Evolutionary conservation across 1,140 invertebrate species (phyloP).

Genomic region (Scaptodrosophila lebanonensis): DNA sequence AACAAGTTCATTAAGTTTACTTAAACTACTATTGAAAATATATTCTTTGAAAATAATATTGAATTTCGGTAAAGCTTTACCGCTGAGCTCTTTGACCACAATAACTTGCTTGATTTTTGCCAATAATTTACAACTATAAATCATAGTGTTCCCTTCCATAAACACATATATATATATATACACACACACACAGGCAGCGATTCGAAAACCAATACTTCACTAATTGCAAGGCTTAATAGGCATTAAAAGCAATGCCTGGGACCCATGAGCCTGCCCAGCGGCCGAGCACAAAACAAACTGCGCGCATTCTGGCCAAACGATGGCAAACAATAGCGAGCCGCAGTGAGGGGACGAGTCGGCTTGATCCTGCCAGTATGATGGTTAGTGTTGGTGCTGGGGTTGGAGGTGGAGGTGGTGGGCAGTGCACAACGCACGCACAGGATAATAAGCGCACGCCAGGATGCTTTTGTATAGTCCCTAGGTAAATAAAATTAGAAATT

Average conservation of each 20-base stretch:
- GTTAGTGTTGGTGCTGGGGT: not conserved
- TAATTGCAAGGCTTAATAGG: conserved; percentile 72
- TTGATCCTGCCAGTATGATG: too few relatives aligned
- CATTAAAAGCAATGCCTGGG: conserved; percentile 70
- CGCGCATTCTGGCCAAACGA: conserved; percentile 45
- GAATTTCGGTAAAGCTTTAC: too few relatives aligned
- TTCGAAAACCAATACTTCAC: conserved; percentile 70
- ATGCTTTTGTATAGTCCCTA: conserved; percentile 63
- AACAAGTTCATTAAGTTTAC: too few relatives aligned
- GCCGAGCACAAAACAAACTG: conserved; percentile 57
- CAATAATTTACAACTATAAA: conserved; percentile 53
- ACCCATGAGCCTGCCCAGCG: conserved; percentile 32
- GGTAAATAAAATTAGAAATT: conserved; percentile 72
- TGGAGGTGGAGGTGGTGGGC: not conserved
- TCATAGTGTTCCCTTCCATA: conserved; percentile 31
- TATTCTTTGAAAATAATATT: not conserved
- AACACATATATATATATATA: conserved; percentile 3
- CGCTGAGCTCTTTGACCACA: too few relatives aligned
- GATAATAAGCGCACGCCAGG: conserved; percentile 71
- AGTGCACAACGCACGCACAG: conserved; percentile 48
- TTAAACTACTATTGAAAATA: not conserved
- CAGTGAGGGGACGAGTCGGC: too few relatives aligned
- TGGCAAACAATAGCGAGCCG: not conserved
- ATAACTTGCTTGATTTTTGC: not conserved
- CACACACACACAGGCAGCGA: conserved; percentile 13